Evolutionary conservation across 2,113 vertebrate species (phyloP), one percentile per base, ranked within the genome.

Genomic region (Channa maculata): DNA sequence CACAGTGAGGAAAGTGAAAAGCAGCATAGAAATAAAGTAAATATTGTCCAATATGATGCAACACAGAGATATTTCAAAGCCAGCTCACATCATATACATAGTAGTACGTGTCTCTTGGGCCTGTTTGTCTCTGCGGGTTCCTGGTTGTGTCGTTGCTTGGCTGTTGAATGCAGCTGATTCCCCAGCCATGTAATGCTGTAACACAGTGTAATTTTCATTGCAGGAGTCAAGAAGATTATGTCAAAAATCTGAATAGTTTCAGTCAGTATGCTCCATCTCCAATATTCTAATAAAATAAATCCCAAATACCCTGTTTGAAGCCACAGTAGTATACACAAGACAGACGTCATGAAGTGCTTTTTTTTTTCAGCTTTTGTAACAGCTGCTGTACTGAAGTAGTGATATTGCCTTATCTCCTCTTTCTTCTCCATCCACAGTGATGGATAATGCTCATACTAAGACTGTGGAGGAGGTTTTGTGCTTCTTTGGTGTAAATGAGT

Each of bases 391-490:
- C 24, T 24, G 24, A 24, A 24, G 24, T 24, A 24, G 24, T 24
- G 24, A 62, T 45, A 2, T 36, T 45, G n/a, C 12, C 6, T 44
- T 60, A 15, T 41, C 36, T 34, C 53, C 38, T 76, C 11, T 52
- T 36, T 39, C 11, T 37, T 37, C 13, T 55, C 14, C 7, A 49
- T 70, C 49, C 13, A 6, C 13, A 94, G 94, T 79, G 84, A 95
- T 95, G 94, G 94, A 95, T 86, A 95, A 95, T 85, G 93, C 92
- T 80, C 94, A 95, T 70, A 95, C 94, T 2, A 95, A 95, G 86
- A 95, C 94, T 15, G 94, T 95, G 85, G 94, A 95, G 90, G 94
- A 95, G 87, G 94, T 92, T 82, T 34, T 95, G 82, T 88, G 88
- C 44, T 91, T 84, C 83, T 95, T 94, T 59, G 46, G 67, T 12